A percentile compares a stretch with the other conserved stretches of the same genome.
Evolutionary conservation across 1,140 invertebrate species (phyloP).

Genomic region (Anastrepha ludens): DNA sequence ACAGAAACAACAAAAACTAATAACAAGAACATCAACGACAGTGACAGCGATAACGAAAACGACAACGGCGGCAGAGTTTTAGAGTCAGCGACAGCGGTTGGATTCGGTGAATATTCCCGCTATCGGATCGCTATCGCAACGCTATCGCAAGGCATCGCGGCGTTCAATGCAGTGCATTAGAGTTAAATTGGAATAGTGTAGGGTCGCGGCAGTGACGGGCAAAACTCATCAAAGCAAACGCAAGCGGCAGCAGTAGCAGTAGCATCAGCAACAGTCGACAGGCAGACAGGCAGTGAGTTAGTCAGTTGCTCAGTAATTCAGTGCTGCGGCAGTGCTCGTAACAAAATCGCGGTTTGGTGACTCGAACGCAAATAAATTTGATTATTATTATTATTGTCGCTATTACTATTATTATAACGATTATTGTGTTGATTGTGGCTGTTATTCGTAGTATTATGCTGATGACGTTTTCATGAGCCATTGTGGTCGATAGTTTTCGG

Average conservation of each 20-base stretch:
- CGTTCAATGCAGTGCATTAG: constrained; percentile 21
- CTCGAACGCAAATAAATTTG: constrained; percentile 32
- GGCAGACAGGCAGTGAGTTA: constrained; percentile 23
- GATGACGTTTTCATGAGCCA: constrained; percentile 20
- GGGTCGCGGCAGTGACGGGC: constrained; percentile 12
- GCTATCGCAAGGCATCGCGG: background rate
- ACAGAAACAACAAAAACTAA: background rate
- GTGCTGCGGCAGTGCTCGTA: constrained; percentile 40
- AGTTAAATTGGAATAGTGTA: constrained; percentile 27
- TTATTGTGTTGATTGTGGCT: constrained; percentile 34
- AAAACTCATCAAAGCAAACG: constrained; percentile 10
- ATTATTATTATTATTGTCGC: constrained; percentile 48
- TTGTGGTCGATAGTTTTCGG: background rate
- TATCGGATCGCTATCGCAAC: constrained; percentile 34
- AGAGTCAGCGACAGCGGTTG: constrained; percentile 7
- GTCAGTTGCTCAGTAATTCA: constrained; percentile 24
- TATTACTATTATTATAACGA: constrained; percentile 45
- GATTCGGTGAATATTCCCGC: constrained; percentile 16
- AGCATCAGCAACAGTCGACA: constrained; percentile 36
- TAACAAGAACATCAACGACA: background rate
- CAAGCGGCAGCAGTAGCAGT: background rate
- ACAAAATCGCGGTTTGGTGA: constrained; percentile 43
- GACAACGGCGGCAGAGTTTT: constrained; percentile 4
- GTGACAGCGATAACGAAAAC: background rate
- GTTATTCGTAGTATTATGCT: constrained; percentile 14